These are phyloP conservation scores for Crotalus viridis DNA, from an alignment of 2,113 vertebrate species.

Conservation along the genomic window DNA sequence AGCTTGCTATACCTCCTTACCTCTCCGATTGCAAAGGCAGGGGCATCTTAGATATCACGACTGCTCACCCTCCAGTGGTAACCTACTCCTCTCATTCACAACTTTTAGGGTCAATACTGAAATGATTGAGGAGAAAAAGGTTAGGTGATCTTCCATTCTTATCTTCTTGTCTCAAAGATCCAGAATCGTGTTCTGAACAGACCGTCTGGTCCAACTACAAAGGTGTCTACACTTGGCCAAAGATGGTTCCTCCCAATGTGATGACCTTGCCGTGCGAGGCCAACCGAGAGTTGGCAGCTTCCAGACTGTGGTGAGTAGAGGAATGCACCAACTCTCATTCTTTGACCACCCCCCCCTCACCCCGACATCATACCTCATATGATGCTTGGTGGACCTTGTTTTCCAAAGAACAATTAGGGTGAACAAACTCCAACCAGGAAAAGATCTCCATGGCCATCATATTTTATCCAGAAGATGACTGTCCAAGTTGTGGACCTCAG, in stretches of 20 bases:
- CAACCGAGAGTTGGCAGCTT: conserved; percentile 62
- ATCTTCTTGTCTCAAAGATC: conserved; percentile 61
- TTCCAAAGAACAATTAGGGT: not conserved
- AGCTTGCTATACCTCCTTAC: not conserved
- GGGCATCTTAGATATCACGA: not conserved
- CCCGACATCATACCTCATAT: not conserved
- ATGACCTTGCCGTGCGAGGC: conserved; percentile 63
- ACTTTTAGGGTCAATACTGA: not conserved
- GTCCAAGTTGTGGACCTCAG: not conserved
- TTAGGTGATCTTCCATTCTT: not conserved
- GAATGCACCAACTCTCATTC: not conserved
- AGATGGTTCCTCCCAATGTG: conserved; percentile 61
- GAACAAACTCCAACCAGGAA: not conserved
- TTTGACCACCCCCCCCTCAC: too few relatives aligned
- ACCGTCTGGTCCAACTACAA: conserved; percentile 64
- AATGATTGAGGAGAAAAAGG: not conserved
- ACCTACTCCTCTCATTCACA: not conserved
- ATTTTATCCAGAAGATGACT: not conserved
- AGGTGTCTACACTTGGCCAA: conserved; percentile 77
- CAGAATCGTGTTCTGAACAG: conserved; percentile 62
- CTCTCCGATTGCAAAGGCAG: not conserved
- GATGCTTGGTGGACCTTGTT: too few relatives aligned
- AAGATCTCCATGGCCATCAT: not conserved
- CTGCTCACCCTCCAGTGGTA: not conserved
- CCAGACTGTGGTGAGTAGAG: conserved; percentile 76